Evolutionary conservation across 2,888 invertebrate species (phyloP).

Genomic region (Buathra laborator): DNA sequence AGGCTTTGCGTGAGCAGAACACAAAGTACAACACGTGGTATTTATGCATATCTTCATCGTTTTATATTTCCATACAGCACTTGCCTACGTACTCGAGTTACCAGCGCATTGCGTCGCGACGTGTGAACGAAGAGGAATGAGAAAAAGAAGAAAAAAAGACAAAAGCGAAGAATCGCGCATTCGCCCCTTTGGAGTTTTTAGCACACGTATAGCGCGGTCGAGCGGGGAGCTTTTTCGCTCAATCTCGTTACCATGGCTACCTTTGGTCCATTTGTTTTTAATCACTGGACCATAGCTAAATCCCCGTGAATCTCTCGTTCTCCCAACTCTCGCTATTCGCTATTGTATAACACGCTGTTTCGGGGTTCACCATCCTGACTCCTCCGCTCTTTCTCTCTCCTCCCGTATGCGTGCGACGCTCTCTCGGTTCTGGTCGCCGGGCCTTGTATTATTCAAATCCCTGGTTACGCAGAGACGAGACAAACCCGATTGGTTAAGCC

Average conservation of each 20-base stretch:
- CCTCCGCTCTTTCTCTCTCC: neutral
- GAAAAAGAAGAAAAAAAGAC: neutral
- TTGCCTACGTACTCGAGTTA: neutral
- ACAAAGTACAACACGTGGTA: neutral
- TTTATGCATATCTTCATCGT: neutral
- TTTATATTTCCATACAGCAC: neutral
- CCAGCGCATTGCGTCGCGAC: neutral
- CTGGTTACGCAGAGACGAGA: conserved; percentile 73
- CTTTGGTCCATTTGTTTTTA: conserved; percentile 78
- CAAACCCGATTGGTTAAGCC: conserved; percentile 76
- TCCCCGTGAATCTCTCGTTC: conserved; percentile 29
- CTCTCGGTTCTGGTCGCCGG: conserved; percentile 62
- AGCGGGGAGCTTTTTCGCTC: conserved; percentile 48
- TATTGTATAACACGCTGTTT: conserved; percentile 8
- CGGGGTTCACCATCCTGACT: neutral
- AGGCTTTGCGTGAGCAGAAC: no score
- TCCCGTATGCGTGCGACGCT: conserved; percentile 48
- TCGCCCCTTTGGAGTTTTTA: conserved; percentile 17
- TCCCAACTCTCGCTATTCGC: conserved; percentile 13
- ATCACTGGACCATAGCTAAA: conserved; percentile 73
- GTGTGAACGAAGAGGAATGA: conserved; percentile 9
- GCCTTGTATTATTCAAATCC: conserved; percentile 76
- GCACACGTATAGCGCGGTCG: conserved; percentile 3
- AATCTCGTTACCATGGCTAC: conserved; percentile 75
- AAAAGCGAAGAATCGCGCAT: neutral